phyloP scores from a whole-genome alignment of 2,888 invertebrate species.

The Bunonema sp. region DNA sequence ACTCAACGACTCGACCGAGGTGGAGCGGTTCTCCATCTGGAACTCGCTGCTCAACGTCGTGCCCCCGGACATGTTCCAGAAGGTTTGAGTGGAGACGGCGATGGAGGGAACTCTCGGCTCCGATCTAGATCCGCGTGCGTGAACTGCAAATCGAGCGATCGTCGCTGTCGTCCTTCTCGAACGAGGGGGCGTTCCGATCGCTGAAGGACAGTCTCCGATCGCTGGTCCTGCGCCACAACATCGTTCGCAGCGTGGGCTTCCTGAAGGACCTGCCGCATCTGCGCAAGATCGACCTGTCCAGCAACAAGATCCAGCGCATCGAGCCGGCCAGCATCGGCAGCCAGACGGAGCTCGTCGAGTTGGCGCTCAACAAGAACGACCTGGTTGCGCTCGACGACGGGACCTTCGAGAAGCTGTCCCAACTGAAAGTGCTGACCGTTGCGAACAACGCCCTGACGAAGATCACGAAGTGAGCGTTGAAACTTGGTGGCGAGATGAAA shows the following conservation, averaged over 20 bases:
- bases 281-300: no score
- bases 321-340: constrained; percentile 37
- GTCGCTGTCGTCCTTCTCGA: background rate
- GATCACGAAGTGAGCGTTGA: constrained; percentile 17
- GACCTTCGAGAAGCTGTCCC: constrained; percentile 17
- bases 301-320: constrained; percentile 46
- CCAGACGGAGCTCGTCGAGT: constrained; percentile 37
- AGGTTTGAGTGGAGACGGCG: constrained; percentile 8
- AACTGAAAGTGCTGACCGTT: constrained; percentile 40
- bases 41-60: constrained; percentile 21
- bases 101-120: background rate
- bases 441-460: constrained; percentile 44
- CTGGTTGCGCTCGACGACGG: constrained; percentile 19
- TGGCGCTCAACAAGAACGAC: constrained; percentile 17
- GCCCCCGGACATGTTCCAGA: constrained; percentile 25
- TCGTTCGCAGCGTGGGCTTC: no score
- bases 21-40: constrained; percentile 25
- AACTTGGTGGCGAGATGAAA: constrained; percentile 2
- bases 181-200: no score
- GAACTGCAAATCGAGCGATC: constrained; percentile 1
- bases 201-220: no score
- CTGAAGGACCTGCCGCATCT: no score
- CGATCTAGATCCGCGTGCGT: no score
- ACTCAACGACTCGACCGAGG: constrained; percentile 20
- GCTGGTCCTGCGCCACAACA: no score